phyloP scores from a whole-genome alignment of 2,888 invertebrate species.

The Rhogogaster chlorosoma region DNA sequence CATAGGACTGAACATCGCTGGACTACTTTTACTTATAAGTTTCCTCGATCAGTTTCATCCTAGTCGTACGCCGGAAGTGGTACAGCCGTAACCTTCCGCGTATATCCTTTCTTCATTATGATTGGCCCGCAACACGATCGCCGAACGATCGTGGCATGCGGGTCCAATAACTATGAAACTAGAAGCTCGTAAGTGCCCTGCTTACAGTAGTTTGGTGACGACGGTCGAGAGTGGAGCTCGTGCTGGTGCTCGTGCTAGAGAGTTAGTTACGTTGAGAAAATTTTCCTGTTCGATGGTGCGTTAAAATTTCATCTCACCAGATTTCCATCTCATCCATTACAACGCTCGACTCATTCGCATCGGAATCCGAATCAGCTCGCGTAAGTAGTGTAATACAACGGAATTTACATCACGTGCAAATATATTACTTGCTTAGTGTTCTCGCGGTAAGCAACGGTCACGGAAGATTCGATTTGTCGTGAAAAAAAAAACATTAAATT shows the following conservation, averaged over 20 bases:
- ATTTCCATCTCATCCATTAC: background rate
- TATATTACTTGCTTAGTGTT: background rate
- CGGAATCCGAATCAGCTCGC: slow-evolving; percentile 5
- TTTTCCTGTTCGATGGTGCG: slow-evolving; percentile 26
- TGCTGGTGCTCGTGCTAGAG: background rate
- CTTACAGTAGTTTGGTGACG: slow-evolving; percentile 39
- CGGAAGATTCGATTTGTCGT: background rate
- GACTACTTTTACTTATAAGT: background rate
- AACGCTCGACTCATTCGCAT: background rate
- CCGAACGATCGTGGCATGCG: slow-evolving; percentile 39
- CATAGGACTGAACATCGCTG: background rate
- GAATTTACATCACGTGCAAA: background rate
- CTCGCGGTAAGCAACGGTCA: background rate
- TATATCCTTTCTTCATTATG: slow-evolving; percentile 41
- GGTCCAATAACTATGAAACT: slow-evolving; percentile 46
- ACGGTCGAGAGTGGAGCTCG: slow-evolving; percentile 29
- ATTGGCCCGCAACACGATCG: slow-evolving; percentile 46
- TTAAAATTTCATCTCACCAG: slow-evolving; percentile 1
- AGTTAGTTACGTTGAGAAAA: background rate
- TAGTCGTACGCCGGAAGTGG: slow-evolving; percentile 10
- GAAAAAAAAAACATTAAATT: background rate
- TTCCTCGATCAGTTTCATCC: slow-evolving; percentile 9
- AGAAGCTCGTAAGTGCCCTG: slow-evolving; percentile 27
- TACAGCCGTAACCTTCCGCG: slow-evolving; percentile 14
- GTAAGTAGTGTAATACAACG: slow-evolving; percentile 3